Evolutionary conservation across 1,140 invertebrate genomes (phyloP), one percentile per base, ranked within the genome.

Genomic region (Eciton burchellii): DNA sequence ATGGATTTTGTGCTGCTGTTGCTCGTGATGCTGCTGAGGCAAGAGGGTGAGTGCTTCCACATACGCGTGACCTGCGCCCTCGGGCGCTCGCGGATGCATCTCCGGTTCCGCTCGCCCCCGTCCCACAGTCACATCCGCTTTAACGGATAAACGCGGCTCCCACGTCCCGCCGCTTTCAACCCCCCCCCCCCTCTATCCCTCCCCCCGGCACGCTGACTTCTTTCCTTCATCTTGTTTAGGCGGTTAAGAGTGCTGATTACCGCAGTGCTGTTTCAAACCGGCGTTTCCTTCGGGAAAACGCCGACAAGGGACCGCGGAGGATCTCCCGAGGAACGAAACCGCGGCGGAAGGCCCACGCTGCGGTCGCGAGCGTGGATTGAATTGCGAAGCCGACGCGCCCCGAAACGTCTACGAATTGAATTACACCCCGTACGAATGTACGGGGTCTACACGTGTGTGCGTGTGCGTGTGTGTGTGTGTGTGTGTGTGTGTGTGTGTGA

Each of bases 1-100:
- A 93, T 93, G 92, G 92, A 92, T 91, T 88, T 92, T 65, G 72
- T 86, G 83, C 72, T 92, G 14, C 66, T 91, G 24, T 70, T 91
- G 56, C 84, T 92, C 66, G 86, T 90, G 83, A 84, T 90, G 77
- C 83, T 93, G 26, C 73, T 92, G 65, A 88, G 88, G 66, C 90
- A 89, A 82, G 88, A 90, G 71, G 92, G 92, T 93, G 83, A 91
- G 90, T 90, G 29, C 47, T 41, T 82, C 47, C 24, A 71, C 19
- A 45, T 52, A 49, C 29, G 49, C 21, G 49, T 16, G 49, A 70
- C 49, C 21, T 65, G 59, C 57, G 57, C 26, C 63, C 47, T 62
- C 12, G 26, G 63, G 62, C 74, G 35, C 63, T n/a, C n/a, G 45
- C 21, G 49, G 41, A 77, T 43, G 62, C 62, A 54, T 29, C 21